phyloP scores from a whole-genome alignment of 2,113 vertebrate species.

The Aleadryas rufinucha region DNA sequence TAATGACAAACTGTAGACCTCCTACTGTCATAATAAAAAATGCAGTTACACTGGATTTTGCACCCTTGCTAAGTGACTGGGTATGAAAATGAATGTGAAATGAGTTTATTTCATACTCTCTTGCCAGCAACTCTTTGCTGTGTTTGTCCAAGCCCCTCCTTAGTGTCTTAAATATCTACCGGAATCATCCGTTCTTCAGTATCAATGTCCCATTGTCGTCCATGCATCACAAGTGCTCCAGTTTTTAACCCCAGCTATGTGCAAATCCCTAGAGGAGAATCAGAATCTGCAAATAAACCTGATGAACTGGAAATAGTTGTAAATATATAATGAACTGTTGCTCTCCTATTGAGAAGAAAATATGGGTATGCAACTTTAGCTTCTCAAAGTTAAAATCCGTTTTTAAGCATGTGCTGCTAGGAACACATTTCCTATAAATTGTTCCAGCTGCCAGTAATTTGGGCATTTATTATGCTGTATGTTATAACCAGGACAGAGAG shows the following conservation, averaged over 20 bases:
- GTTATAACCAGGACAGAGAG: neutral
- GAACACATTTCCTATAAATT: neutral
- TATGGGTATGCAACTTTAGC: neutral
- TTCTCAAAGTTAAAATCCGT: neutral
- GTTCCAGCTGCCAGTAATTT: neutral
- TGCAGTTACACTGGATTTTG: neutral
- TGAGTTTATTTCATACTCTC: neutral
- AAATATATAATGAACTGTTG: neutral
- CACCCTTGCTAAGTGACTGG: neutral
- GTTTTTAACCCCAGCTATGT: neutral
- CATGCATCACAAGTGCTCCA: neutral
- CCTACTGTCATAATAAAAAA: slow-evolving; percentile 48
- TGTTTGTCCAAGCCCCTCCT: neutral
- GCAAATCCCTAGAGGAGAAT: neutral
- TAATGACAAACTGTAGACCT: slow-evolving; percentile 7
- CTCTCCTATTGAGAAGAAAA: neutral
- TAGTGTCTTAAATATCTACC: neutral
- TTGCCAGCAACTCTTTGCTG: neutral
- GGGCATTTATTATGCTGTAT: neutral
- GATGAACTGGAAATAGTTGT: neutral
- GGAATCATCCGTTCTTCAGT: neutral
- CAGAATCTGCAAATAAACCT: neutral
- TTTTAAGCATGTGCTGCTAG: neutral
- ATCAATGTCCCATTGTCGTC: neutral
- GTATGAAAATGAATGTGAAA: neutral